Conservation (phyloP, 2,113 vertebrate genomes). For the Podarcis raffonei region DNA sequence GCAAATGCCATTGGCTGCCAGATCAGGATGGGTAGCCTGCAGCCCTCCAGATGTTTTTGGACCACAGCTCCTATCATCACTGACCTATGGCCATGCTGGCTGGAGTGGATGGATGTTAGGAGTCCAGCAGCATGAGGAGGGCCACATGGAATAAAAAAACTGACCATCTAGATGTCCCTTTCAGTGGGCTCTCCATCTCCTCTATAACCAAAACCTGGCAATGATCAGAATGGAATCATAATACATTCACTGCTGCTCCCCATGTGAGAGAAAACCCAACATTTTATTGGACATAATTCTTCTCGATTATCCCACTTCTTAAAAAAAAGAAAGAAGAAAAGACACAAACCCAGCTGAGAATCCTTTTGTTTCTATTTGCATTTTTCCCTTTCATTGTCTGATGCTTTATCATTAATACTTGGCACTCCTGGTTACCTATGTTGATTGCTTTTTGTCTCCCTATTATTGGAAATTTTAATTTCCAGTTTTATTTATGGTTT, state of each 20-base stretch:
- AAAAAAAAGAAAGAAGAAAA: neutral
- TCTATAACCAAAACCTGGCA: neutral
- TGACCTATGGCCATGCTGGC: neutral
- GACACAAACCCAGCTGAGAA: neutral
- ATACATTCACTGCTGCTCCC: neutral
- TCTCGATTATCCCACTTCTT: neutral
- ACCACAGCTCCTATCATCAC: neutral
- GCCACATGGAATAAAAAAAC: neutral
- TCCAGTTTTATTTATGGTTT: constrained; percentile 8
- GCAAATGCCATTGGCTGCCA: too few relatives aligned
- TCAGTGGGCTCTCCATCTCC: too few relatives aligned
- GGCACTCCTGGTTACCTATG: constrained; percentile 10
- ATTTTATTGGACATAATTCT: neutral
- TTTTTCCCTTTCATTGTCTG: neutral
- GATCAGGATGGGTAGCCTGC: too few relatives aligned
- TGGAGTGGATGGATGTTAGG: neutral
- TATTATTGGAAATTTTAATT: constrained; percentile 21
- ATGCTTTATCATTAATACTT: constrained; percentile 23
- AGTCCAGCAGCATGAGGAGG: neutral
- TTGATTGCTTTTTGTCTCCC: constrained; percentile 27
- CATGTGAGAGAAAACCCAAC: neutral
- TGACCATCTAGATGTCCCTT: neutral
- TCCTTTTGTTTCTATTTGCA: neutral
- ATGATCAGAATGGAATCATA: neutral
- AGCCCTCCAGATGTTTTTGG: too few relatives aligned